A percentile compares a stretch with the other conserved stretches of the same genome.
Evolutionary conservation across 1,140 invertebrate genomes (phyloP).

Genomic region (Drosophila miranda): DNA sequence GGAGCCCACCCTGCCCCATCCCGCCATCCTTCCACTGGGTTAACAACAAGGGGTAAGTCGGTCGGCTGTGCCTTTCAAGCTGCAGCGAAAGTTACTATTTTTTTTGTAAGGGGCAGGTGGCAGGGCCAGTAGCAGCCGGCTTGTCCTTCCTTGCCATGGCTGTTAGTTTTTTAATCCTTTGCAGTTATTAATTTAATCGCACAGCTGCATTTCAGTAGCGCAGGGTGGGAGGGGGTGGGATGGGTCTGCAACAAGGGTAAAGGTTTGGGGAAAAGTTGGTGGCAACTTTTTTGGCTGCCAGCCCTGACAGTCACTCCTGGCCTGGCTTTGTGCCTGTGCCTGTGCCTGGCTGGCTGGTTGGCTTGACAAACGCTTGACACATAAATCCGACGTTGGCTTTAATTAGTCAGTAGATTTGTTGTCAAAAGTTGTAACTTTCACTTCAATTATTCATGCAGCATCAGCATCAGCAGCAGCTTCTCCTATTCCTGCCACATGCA

Average conservation of each 20-base stretch:
- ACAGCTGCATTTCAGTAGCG: conserved; percentile 67
- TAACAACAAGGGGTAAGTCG: conserved; percentile 22
- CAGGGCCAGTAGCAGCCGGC: conserved; percentile 33
- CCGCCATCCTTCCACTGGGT: not conserved
- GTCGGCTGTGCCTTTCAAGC: conserved; percentile 38
- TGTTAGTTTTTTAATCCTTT: conserved; percentile 79
- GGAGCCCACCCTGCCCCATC: conserved; percentile 12
- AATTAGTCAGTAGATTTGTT: conserved; percentile 65
- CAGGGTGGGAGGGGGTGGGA: not conserved
- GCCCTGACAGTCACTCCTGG: conserved; percentile 26
- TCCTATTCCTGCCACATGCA: not conserved
- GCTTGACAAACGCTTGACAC: conserved; percentile 64
- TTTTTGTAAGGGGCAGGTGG: conserved; percentile 34
- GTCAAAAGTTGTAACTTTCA: conserved; percentile 46
- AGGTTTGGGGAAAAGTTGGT: conserved; percentile 16
- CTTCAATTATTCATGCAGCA: conserved; percentile 57
- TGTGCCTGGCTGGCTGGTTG: conserved; percentile 4
- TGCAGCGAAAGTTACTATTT: conserved; percentile 60
- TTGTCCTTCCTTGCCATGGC: conserved; percentile 71
- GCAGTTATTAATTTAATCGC: conserved; percentile 80
- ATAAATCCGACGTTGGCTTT: conserved; percentile 68
- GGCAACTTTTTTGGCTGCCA: conserved; percentile 41
- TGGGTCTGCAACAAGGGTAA: not conserved
- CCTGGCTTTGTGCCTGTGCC: conserved; percentile 1
- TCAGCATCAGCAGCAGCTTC: conserved; percentile 4